Percentiles rank a stretch among this genome's conserved stretches.
Evolutionary conservation across 2,888 invertebrate genomes (phyloP).

Genomic region (Hirtodrosophila confusa): DNA sequence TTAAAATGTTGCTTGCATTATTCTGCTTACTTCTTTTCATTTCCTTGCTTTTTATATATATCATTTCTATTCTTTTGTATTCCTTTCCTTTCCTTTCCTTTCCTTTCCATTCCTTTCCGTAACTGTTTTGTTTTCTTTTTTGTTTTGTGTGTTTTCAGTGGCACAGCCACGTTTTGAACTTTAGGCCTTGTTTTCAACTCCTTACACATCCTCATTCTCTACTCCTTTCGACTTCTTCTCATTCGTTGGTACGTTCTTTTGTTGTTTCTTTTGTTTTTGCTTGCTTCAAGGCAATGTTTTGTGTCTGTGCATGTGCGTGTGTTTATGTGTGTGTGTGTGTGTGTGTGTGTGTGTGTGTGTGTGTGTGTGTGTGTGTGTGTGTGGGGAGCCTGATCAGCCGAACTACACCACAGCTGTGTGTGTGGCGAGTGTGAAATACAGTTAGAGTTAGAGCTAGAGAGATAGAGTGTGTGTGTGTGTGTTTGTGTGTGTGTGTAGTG

Average conservation of each 20-base stretch:
- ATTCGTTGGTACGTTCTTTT: slow-evolving; percentile 40
- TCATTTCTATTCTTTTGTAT: slow-evolving; percentile 14
- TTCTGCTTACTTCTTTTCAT: not conserved
- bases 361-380: not conserved
- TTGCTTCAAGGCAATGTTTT: slow-evolving; percentile 22
- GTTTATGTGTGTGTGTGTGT: not conserved
- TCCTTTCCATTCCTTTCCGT: slow-evolving; percentile 8
- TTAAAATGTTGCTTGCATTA: slow-evolving; percentile 26
- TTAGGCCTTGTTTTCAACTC: slow-evolving; percentile 58
- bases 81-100: slow-evolving; percentile 8
- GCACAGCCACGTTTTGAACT: slow-evolving; percentile 78
- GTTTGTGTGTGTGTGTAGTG: not conserved
- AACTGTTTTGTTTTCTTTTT: slow-evolving; percentile 14
- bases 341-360: slow-evolving; percentile 3
- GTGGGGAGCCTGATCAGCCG: slow-evolving; percentile 7
- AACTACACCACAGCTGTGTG: not conserved
- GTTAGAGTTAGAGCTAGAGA: slow-evolving; percentile 18
- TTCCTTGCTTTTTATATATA: slow-evolving; percentile 7
- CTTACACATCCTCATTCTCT: not conserved
- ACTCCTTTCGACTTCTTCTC: slow-evolving; percentile 14
- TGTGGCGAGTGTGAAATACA: slow-evolving; percentile 31
- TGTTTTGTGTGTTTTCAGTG: slow-evolving; percentile 54
- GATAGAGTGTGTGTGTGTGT: slow-evolving; percentile 20
- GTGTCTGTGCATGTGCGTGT: slow-evolving; percentile 16
- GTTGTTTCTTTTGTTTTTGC: slow-evolving; percentile 3